These are phyloP conservation scores for Xiphorhynchus elegans DNA, from an alignment of 2,113 vertebrate genomes.

Conservation along the genomic window DNA sequence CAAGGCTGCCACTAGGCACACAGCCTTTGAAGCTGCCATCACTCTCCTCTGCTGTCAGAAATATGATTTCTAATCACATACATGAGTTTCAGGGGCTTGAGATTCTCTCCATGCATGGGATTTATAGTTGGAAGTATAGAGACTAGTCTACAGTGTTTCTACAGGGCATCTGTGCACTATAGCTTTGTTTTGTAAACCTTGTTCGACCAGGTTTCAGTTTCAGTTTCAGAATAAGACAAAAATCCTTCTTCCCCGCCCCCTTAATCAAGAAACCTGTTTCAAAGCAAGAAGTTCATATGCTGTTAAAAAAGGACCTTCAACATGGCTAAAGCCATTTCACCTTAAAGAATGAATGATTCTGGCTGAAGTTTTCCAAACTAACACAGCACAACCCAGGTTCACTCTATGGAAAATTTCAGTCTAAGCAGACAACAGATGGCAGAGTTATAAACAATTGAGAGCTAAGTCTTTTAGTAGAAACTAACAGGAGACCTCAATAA, in stretches of 20 bases:
- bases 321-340: not conserved
- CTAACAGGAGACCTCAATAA: slow-evolving; percentile 27
- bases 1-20: not conserved
- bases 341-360: not conserved
- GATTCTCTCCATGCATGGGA: not conserved
- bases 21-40: accelerated
- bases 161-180: not conserved
- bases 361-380: not conserved
- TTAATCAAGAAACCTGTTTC: not conserved
- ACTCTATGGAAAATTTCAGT: not conserved
- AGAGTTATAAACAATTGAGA: not conserved
- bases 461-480: not conserved
- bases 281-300: not conserved
- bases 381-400: not conserved
- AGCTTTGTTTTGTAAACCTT: not conserved
- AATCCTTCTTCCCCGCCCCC: not conserved
- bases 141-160: not conserved
- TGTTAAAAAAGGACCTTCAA: not conserved
- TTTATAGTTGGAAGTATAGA: not conserved
- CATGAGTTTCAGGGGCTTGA: not conserved
- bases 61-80: not conserved
- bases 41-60: not conserved
- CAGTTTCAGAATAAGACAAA: not conserved
- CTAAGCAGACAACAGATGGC: slow-evolving; percentile 43
- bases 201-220: not conserved